phyloP scores from a whole-genome alignment of 2,113 vertebrate genomes.

The Rhadina sibilatrix region DNA sequence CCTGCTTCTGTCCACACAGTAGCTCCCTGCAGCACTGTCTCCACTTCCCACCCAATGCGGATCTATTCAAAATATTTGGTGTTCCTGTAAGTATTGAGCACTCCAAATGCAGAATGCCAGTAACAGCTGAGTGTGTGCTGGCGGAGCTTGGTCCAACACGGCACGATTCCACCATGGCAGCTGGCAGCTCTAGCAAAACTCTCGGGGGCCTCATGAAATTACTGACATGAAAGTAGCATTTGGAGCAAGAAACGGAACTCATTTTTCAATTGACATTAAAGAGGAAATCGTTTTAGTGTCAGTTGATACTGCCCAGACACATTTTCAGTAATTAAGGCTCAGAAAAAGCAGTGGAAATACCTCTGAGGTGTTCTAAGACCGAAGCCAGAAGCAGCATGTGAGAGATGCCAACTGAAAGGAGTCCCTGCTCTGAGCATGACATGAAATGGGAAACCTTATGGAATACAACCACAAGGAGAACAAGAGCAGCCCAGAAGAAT shows the following conservation, averaged over 20 bases:
- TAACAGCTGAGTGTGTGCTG: background rate
- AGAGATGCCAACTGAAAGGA: slow-evolving; percentile 22
- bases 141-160: background rate
- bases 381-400: slow-evolving; percentile 4
- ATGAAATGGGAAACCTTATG: background rate
- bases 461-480: background rate
- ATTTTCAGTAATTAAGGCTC: slow-evolving; percentile 18
- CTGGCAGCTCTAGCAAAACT: background rate
- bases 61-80: background rate
- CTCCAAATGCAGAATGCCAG: background rate
- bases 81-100: background rate
- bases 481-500: background rate
- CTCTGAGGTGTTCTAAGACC: slow-evolving; percentile 28
- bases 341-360: slow-evolving; percentile 40
- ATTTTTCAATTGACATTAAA: slow-evolving; percentile 39
- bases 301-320: slow-evolving; percentile 40
- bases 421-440: rapidly evolving
- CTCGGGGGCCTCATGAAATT: background rate
- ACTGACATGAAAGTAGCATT: slow-evolving; percentile 27
- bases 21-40: background rate
- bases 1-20: background rate
- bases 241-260: slow-evolving; percentile 35
- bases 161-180: background rate
- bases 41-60: background rate
- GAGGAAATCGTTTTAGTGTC: slow-evolving; percentile 50